Evolutionary conservation across 2,888 invertebrate species (phyloP).

Genomic region (Tipula confusa): DNA sequence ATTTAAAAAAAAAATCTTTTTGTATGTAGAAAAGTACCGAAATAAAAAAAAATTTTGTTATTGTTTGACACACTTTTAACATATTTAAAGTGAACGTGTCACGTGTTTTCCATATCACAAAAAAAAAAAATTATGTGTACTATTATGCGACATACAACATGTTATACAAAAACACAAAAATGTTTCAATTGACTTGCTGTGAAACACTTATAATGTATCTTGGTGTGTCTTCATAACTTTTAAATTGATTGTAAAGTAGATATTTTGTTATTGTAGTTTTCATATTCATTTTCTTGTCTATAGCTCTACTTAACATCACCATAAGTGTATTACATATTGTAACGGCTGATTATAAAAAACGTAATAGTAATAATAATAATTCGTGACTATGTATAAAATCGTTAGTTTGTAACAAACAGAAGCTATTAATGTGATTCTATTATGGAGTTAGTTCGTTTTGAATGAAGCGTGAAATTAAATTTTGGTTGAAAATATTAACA

Average conservation of each 20-base stretch:
- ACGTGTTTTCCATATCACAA: not conserved
- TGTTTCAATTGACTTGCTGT: not conserved
- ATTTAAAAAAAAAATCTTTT: not conserved
- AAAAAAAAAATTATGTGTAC: not conserved
- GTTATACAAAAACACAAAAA: not conserved
- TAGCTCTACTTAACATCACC: not conserved
- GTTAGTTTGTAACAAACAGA: not conserved
- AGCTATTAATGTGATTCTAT: not conserved
- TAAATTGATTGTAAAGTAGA: not conserved
- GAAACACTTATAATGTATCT: not conserved
- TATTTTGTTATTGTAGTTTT: not conserved
- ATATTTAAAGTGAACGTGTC: not conserved
- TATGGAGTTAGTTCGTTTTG: not conserved
- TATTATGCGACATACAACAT: not conserved
- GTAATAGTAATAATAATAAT: not conserved
- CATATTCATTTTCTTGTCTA: not conserved
- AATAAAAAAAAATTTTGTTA: not conserved
- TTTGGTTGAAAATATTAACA: not conserved
- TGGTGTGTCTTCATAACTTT: not conserved
- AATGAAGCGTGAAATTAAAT: not conserved
- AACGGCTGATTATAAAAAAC: not conserved
- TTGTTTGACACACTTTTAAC: conserved; percentile 30
- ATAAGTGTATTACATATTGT: not conserved
- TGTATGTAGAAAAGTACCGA: not conserved
- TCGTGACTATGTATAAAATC: not conserved